Evolutionary conservation across 2,113 vertebrate genomes (phyloP), one percentile per base, ranked within the genome.

Genomic region (Hipposideros armiger): DNA sequence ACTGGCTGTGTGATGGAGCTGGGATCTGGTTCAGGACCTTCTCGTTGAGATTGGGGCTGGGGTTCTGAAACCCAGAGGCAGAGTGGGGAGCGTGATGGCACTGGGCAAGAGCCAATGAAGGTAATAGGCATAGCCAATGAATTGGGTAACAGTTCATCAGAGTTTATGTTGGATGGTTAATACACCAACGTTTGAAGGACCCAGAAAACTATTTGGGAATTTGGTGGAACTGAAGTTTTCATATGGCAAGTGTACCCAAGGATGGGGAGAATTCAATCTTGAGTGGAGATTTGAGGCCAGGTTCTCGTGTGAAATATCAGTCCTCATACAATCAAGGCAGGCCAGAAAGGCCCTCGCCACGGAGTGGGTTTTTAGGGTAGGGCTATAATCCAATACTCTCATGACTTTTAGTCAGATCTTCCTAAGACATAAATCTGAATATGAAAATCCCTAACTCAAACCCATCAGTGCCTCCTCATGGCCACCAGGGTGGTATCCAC

Each of bases 121-220:
- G 36, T n/a, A 36, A 50, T 16, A 28, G 19, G 40, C 40, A 76
- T 28, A 85, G 45, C 60, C 69, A 28, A 47, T 70, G 32, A n/a
- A 42, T 17, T 81, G 47, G 22, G 47, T 69, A 88, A 78, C 28
- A 56, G 4, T 58, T 76, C 19, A 28, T 67, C 17, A 50, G 30
- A 24, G 32, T 67, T 87, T 66, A 40, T 84, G n/a, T 52, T 52
- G 80, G 11, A 45, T 42, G 54, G 17, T 81, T 82, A 72, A 40
- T 19, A 82, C 15, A 69, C 22, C 22, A 67, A 67, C 8, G 30
- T 82, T 82, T 76, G 54, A 93, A 91, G 30, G 76, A 45, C 64
- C 32, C 76, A 91, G 88, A 47, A 95, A 70, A 5, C 28, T 81
- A 36, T 80, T 77, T 76, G 70, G 45, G 40, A 93, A 84, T 64